Evolutionary conservation across 2,888 invertebrate genomes (phyloP), one percentile per base, ranked within the genome.

Genomic region (Macroteleia sp.): DNA sequence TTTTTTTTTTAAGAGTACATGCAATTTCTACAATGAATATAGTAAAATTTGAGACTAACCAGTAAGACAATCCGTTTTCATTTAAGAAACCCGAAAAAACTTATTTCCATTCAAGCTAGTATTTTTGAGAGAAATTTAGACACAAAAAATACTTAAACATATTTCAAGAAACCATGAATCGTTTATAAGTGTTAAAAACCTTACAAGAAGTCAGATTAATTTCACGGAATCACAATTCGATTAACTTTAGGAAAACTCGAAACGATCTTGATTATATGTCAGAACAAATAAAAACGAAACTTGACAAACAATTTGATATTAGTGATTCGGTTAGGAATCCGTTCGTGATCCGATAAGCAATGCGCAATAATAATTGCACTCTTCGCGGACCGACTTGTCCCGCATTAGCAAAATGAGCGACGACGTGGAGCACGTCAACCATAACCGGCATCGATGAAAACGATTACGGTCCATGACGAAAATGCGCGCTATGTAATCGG

Each of bases 401-500:
- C 25, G 19, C 36, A 28, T 30, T 12, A 50, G 44, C 28, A 39
- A 39, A 69, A 69, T 69, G 32, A 57, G n/a, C 42, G 59, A 70
- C 25, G 48, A 52, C 41, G 32, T 22, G 39, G 19, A 52, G 34
- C 8, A 25, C 59, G 17, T 39, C 44, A 39, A 57, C 41, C 56
- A 57, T 70, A 70, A 52, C 6, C 46, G 54, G 12, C 54, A 32
- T 66, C 42, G 52, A 67, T 54, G 67, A 41, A 75, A 69, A 50
- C 56, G 56, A 69, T 56, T 69, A 62, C 57, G 19, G 41, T 56
- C 41, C 56, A 57, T 30, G 42, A 42, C 56, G 62, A 76, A 69
- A 76, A 62, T 46, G 56, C 54, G 22, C 42, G 42, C 44, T 42
- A 42, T 19, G 46, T 67, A 76, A 76, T 76, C 69, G 69, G 28